Evolutionary conservation across 2,113 vertebrate species (phyloP).

Genomic region (Salvelinus fontinalis): DNA sequence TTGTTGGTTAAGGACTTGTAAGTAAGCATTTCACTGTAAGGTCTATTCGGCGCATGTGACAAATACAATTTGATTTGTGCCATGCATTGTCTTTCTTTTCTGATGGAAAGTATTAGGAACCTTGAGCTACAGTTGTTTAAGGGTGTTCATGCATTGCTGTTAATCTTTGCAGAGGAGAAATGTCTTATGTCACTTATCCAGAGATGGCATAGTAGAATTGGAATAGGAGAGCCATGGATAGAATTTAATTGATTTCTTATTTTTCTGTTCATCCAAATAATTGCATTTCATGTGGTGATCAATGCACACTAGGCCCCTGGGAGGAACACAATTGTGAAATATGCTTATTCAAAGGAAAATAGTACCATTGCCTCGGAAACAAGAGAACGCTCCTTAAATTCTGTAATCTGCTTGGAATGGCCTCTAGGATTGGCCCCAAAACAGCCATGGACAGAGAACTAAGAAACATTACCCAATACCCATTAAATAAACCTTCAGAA

Average conservation of each 20-base stretch:
- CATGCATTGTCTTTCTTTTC: no score
- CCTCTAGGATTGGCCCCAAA: background rate
- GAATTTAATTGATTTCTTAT: background rate
- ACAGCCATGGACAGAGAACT: background rate
- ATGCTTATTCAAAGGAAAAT: background rate
- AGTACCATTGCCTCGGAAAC: background rate
- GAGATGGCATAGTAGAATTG: background rate
- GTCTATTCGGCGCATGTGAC: no score
- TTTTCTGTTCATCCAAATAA: background rate
- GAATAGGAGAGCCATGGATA: background rate
- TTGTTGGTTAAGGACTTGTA: no score
- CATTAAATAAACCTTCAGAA: background rate
- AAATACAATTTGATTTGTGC: no score
- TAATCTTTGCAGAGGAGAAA: background rate
- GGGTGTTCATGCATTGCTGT: background rate
- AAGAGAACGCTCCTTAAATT: background rate
- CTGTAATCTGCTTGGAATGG: background rate
- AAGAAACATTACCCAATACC: background rate
- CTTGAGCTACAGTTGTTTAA: no score
- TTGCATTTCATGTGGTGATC: slow-evolving; percentile 18
- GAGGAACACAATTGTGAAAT: background rate
- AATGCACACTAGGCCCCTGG: background rate
- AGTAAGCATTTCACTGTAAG: no score
- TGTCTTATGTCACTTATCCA: background rate
- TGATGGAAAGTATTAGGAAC: no score